Base-by-base conservation (phyloP, 1,140 invertebrate genomes). In the Lepidurus couesii region DNA sequence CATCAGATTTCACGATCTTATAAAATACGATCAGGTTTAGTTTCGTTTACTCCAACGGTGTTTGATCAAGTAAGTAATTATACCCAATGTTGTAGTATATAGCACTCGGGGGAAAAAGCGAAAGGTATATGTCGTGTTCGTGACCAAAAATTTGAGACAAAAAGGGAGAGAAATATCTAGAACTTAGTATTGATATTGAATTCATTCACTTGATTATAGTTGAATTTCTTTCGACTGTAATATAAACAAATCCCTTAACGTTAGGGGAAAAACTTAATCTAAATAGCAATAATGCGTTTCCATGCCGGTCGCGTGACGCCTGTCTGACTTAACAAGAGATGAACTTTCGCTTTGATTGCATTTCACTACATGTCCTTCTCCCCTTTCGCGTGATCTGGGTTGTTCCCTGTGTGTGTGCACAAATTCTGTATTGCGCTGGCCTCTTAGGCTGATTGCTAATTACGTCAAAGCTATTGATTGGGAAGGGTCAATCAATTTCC, bases 401-500 rank as follows among this genome's bases (percentile, higher is more conserved):
- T 34, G 26, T 34, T 2, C 26, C 26, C 26, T 34, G 26, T 2
- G 26, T 34, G 26, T 34, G 53, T 21, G 0, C 3, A 65, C 53
- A 65, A 21, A 13, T 65, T 65, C 16, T 65, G 53, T 65, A 7
- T 65, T 65, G 53, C 53, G 53, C 53, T 65, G 53, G 53, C 53
- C 53, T 65, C 53, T 65, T 65, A 65, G 21, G 53, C 8, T 65
- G 21, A 65, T 65, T 21, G 16, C 53, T 65, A 13, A 65, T 65
- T 65, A 65, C 6, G 16, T n/a, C 53, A n/a, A 13, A 1, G 53
- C n/a, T 16, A 21, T 65, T 65, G 16, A 65, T 65, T 65, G 53
- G 13, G 53, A 7, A 16, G 21, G n/a, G 34, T 34, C 53, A 65
- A 13, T 21, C 21, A 13, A 21, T n/a, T 65, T 65, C 16, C 53